Evolutionary conservation across 2,113 vertebrate genomes (phyloP), one percentile per base, ranked within the genome.

Genomic region (Entelurus aequoreus): DNA sequence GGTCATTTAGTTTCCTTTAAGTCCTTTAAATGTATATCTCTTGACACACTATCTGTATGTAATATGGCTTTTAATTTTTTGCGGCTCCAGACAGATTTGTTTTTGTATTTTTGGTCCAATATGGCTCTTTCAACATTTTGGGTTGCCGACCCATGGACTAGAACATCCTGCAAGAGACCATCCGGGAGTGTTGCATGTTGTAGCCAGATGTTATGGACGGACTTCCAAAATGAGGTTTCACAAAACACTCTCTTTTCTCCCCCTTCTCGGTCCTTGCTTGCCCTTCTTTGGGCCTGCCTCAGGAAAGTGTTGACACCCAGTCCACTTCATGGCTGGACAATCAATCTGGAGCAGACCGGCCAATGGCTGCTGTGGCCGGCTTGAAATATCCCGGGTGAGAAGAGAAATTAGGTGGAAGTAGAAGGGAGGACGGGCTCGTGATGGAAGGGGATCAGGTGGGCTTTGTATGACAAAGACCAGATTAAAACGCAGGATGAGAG

Each of bases 271-370:
- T n/a, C 54, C 5, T 57, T 37, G 40, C 48, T 40, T 52, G 14
- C n/a, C 19, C 28, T 19, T 11, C 54, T 48, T 28, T 9, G 14
- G 28, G 48, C 19, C 38, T 28, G 58, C 69, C 61, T 68, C 60
- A 50, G 68, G 72, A 65, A 38, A 67, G 38, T 5, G 19, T 55
- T 51, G 47, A 69, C 51, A 62, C 35, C 28, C 56, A 48, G 47
- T 64, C 54, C 42, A 65, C 35, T 28, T 69, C 61, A 62, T 15
- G 28, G 54, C 44, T 56, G 78, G 52, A 77, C 69, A 76, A 77
- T 80, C 54, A 61, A 42, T 72, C 70, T 40, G 42, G 35, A 62
- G 49, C 10, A 51, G 16, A 44, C 48, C 42, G 66, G 42, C 36
- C 54, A 13, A 15, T 35, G 60, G 66, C 44, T 46, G 66, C 44